Conservation (phyloP, 1,140 invertebrate genomes). For the Eubasilissa regina region DNA sequence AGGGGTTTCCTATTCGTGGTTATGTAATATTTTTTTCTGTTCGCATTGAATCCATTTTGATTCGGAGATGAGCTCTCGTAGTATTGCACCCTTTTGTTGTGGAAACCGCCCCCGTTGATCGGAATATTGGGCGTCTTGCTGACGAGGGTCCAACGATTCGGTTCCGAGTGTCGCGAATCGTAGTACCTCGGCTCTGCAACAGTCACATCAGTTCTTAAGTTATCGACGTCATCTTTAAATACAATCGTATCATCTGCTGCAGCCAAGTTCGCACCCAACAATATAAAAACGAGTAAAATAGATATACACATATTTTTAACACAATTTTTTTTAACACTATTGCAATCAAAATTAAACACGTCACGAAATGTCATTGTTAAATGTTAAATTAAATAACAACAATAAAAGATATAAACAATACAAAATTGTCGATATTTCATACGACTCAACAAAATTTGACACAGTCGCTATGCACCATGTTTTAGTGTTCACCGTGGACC, state of each 20-base stretch:
- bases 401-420: too few species aligned
- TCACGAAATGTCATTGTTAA: too few species aligned
- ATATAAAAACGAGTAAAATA: background rate
- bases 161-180: background rate
- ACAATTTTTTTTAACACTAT: too few species aligned
- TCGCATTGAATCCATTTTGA: constrained; percentile 43
- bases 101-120: constrained; percentile 18
- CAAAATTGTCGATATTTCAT: too few species aligned
- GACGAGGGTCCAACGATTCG: constrained; percentile 52
- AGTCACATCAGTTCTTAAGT: background rate
- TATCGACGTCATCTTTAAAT: constrained; percentile 33
- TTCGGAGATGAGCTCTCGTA: constrained; percentile 48
- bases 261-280: background rate
- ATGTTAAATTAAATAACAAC: too few species aligned
- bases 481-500: too few species aligned
- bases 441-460: too few species aligned
- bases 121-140: constrained; percentile 55
- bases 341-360: too few species aligned
- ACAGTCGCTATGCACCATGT: too few species aligned
- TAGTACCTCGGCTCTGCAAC: constrained; percentile 22
- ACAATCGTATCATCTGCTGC: constrained; percentile 11
- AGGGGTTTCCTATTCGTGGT: constrained; percentile 42
- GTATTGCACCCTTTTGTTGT: constrained; percentile 50
- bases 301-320: too few species aligned
- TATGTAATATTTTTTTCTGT: constrained; percentile 55